phyloP scores from a whole-genome alignment of 2,113 vertebrate species.

The Ursus arctos region DNA sequence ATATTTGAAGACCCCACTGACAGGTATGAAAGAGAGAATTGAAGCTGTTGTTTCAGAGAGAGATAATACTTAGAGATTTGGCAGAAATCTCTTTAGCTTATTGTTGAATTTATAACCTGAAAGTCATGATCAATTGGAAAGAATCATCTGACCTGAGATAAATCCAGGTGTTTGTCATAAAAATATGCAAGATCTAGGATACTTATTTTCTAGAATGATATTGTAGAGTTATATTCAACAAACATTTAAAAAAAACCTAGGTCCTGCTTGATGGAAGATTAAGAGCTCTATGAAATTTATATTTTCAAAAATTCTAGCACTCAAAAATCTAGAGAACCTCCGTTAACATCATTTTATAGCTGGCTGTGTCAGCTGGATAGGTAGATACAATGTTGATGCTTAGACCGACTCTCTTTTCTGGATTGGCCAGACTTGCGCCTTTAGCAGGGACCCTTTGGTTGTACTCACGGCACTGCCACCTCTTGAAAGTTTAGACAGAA shows the following conservation, averaged over 20 bases:
- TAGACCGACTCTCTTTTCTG: neutral
- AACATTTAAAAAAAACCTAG: neutral
- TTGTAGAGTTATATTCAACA: neutral
- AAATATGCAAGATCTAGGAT: constrained; percentile 6
- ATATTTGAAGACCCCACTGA: constrained; percentile 96
- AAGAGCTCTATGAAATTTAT: constrained; percentile 42
- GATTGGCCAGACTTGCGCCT: neutral
- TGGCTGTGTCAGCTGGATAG: neutral
- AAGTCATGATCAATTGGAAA: neutral
- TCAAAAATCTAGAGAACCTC: constrained; percentile 13
- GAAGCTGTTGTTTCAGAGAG: neutral
- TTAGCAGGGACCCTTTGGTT: neutral
- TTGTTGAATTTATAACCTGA: constrained; percentile 32
- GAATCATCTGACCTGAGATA: constrained; percentile 16
- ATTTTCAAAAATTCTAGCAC: neutral
- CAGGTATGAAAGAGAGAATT: constrained; percentile 88
- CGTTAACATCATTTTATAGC: neutral
- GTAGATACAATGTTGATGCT: neutral
- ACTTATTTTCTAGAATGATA: constrained; percentile 41
- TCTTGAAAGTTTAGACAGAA: constrained; percentile 39
- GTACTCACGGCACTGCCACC: neutral
- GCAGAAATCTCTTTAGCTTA: constrained; percentile 1
- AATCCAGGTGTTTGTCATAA: constrained; percentile 42
- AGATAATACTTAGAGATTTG: constrained; percentile 6
- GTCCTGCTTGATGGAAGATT: neutral